These are phyloP conservation scores for Kryptopterus vitreolus DNA, from an alignment of 2,797 vertebrate genomes.

Conservation along the genomic window DNA sequence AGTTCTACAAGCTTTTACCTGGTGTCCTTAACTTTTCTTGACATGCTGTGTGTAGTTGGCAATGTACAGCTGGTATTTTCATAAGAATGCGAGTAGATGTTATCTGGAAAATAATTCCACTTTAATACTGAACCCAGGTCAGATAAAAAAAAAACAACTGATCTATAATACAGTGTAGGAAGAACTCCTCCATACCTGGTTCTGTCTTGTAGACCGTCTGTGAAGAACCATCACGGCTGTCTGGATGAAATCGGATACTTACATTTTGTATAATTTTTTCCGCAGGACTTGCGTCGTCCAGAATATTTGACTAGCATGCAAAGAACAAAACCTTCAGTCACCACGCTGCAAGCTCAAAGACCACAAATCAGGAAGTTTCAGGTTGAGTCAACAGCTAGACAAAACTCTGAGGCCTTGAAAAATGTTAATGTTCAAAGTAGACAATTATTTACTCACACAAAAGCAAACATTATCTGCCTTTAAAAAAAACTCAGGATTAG, in stretches of 20 bases:
- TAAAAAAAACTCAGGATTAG: not conserved
- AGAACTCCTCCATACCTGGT: conserved; percentile 65
- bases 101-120: conserved; percentile 59
- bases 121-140: not conserved
- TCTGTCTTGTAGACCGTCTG: conserved; percentile 72
- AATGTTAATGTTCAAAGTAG: not conserved
- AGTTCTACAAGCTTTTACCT: conserved; percentile 57
- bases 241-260: conserved; percentile 38
- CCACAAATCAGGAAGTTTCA: conserved; percentile 29
- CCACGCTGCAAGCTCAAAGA: not conserved
- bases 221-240: conserved; percentile 49
- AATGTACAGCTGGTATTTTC: conserved; percentile 59
- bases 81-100: conserved; percentile 59
- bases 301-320: conserved; percentile 19
- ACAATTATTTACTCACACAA: not conserved
- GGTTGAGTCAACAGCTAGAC: not conserved
- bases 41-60: conserved; percentile 56
- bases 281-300: conserved; percentile 50
- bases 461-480: not conserved
- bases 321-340: not conserved
- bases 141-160: not conserved
- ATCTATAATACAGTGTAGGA: not conserved
- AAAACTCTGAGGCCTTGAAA: not conserved
- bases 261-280: conserved; percentile 51
- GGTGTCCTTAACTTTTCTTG: conserved; percentile 51